A percentile compares a stretch with the other conserved stretches of the same genome.
phyloP scores from a whole-genome alignment of 1,140 invertebrate genomes.

The Gyrodactylus salaris region DNA sequence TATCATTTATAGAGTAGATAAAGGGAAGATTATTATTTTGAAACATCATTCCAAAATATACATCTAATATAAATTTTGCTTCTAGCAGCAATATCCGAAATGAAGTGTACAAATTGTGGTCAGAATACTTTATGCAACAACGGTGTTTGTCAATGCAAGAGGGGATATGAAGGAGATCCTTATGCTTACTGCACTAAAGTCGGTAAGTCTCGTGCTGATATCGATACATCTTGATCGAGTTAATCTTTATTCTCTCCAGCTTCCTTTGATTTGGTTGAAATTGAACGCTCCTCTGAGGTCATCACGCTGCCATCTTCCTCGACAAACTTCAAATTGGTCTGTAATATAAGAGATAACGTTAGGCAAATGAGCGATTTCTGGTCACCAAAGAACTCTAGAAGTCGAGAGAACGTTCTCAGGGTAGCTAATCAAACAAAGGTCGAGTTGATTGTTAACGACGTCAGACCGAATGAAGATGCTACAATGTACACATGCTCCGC shows the following conservation, averaged over 20 bases:
- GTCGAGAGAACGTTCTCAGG: neutral
- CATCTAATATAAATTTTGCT: too few species aligned
- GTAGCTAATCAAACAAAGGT: neutral
- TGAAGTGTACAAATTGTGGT: too few species aligned
- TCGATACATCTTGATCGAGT: too few species aligned
- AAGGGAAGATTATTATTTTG: too few species aligned
- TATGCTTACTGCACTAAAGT: too few species aligned
- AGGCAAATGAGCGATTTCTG: neutral
- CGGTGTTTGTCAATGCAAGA: neutral
- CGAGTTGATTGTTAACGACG: neutral
- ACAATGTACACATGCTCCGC: neutral
- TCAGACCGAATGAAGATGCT: neutral
- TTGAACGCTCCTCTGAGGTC: neutral
- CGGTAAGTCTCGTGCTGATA: too few species aligned
- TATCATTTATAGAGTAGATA: too few species aligned
- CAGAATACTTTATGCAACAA: neutral
- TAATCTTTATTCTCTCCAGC: too few species aligned
- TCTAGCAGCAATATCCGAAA: too few species aligned
- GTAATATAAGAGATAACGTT: neutral
- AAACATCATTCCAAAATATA: too few species aligned
- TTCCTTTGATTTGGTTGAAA: too few species aligned
- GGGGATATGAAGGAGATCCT: neutral
- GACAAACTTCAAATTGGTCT: neutral
- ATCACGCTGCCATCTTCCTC: neutral
- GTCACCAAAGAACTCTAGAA: neutral